Conservation (phyloP, 2,113 vertebrate genomes). For the Gavialis gangeticus region DNA sequence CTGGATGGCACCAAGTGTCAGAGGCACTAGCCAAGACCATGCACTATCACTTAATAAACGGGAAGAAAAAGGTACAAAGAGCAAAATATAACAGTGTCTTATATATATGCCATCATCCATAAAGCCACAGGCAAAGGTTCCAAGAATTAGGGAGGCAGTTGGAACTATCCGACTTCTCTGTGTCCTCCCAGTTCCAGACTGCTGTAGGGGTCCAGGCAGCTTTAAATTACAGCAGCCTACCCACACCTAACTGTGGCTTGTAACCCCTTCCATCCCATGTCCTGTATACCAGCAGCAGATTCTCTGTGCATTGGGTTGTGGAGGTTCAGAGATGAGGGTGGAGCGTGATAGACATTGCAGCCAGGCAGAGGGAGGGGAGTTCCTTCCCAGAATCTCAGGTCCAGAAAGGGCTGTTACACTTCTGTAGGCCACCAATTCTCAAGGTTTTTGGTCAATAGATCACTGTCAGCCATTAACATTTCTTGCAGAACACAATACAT, state of each 20-base stretch:
- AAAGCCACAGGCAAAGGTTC: not conserved
- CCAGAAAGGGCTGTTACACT: not conserved
- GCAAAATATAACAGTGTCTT: not conserved
- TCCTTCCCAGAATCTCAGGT: not conserved
- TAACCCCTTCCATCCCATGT: not conserved
- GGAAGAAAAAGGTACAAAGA: not conserved
- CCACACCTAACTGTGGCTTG: not conserved
- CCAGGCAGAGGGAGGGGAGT: not conserved
- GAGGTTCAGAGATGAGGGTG: too few relatives aligned
- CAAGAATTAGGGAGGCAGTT: not conserved
- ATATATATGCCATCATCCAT: not conserved
- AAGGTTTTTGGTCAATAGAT: too few relatives aligned
- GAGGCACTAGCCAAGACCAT: not conserved
- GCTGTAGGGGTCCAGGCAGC: too few relatives aligned
- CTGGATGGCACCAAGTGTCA: not conserved
- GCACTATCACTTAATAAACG: too few relatives aligned
- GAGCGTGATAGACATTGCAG: too few relatives aligned
- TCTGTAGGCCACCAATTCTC: too few relatives aligned
- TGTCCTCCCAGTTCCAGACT: not conserved
- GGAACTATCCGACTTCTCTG: not conserved
- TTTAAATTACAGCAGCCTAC: not conserved
- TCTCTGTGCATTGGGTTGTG: too few relatives aligned
- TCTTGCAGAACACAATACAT: too few relatives aligned
- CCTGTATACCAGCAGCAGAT: too few relatives aligned
- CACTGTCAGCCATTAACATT: too few relatives aligned